Percentiles rank a stretch among this genome's conserved stretches.
Evolutionary conservation across 2,797 vertebrate species (phyloP).

Genomic region (Australoheros facetus): DNA sequence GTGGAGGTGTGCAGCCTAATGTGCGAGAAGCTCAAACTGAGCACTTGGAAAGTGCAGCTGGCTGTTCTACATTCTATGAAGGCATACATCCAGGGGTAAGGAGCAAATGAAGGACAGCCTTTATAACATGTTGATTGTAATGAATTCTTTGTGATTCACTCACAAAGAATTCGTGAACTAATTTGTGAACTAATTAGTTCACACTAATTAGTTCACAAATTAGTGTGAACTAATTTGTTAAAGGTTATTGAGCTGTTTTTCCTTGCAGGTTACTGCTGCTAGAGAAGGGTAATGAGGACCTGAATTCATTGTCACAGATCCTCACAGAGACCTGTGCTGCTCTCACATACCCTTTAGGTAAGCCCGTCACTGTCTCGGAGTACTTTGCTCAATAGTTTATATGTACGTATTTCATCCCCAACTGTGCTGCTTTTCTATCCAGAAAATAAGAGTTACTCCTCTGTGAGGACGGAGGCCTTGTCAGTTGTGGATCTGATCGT

Average conservation of each 20-base stretch:
- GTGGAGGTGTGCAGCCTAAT: conserved; percentile 91
- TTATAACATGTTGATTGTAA: neutral
- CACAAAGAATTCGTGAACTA: too few species aligned
- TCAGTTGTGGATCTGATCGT: conserved; percentile 92
- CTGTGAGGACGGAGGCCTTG: conserved; percentile 95
- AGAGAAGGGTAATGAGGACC: conserved; percentile 85
- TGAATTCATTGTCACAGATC: conserved; percentile 86
- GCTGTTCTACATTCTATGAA: conserved; percentile 94
- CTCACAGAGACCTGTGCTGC: conserved; percentile 90
- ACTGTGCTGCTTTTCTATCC: conserved; percentile 37
- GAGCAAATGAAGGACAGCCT: neutral
- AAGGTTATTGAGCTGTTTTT: neutral
- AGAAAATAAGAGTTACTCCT: conserved; percentile 99
- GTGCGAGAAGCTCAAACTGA: conserved; percentile 91
- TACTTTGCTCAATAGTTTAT: neutral
- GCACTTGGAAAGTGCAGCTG: conserved; percentile 96
- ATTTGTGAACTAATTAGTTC: too few species aligned
- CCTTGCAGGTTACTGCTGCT: conserved; percentile 88
- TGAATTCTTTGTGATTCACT: neutral
- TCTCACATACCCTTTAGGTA: conserved; percentile 93
- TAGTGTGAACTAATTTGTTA: too few species aligned
- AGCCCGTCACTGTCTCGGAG: neutral
- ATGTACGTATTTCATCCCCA: neutral
- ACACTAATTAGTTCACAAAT: too few species aligned
- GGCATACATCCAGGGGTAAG: conserved; percentile 91